Evolutionary conservation across 2,888 invertebrate genomes (phyloP).

Genomic region (Oscheius myriophilus): DNA sequence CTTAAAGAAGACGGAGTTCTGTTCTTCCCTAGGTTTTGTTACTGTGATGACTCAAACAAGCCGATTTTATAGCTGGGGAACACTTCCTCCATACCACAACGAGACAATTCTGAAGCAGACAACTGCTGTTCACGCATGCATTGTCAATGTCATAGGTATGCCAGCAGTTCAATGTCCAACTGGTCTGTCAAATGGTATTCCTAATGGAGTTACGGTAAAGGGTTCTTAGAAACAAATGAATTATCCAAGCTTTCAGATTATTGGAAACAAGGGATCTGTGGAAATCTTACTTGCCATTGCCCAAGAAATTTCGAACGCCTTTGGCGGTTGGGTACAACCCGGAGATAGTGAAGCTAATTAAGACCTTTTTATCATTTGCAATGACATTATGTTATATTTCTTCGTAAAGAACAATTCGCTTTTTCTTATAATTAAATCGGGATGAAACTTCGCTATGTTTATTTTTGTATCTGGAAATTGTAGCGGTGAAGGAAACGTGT

Average conservation of each 20-base stretch:
- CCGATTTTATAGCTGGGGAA: slow-evolving; percentile 62
- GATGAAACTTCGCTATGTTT: no score
- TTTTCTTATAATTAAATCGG: no score
- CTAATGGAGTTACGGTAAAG: slow-evolving; percentile 72
- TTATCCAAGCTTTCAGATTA: not conserved
- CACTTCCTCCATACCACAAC: slow-evolving; percentile 73
- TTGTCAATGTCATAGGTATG: slow-evolving; percentile 72
- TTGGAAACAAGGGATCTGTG: slow-evolving; percentile 2
- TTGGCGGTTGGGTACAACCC: slow-evolving; percentile 21
- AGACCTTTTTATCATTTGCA: no score
- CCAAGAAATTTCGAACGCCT: slow-evolving; percentile 15
- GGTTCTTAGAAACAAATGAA: not conserved
- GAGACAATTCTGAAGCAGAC: slow-evolving; percentile 59
- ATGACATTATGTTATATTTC: no score
- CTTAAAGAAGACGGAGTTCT: slow-evolving; percentile 16
- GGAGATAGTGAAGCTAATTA: not conserved
- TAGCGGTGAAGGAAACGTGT: no score
- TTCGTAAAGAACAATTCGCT: no score
- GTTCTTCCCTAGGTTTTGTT: slow-evolving; percentile 11
- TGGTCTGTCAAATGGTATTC: slow-evolving; percentile 72
- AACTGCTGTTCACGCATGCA: slow-evolving; percentile 72
- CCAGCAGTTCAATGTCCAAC: slow-evolving; percentile 73
- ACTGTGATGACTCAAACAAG: not conserved
- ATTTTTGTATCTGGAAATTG: no score
- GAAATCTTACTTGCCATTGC: slow-evolving; percentile 11